Percentiles rank a stretch among this genome's conserved stretches.
Evolutionary conservation across 2,797 vertebrate species (phyloP).

Genomic region (Calcarius lapponicus): DNA sequence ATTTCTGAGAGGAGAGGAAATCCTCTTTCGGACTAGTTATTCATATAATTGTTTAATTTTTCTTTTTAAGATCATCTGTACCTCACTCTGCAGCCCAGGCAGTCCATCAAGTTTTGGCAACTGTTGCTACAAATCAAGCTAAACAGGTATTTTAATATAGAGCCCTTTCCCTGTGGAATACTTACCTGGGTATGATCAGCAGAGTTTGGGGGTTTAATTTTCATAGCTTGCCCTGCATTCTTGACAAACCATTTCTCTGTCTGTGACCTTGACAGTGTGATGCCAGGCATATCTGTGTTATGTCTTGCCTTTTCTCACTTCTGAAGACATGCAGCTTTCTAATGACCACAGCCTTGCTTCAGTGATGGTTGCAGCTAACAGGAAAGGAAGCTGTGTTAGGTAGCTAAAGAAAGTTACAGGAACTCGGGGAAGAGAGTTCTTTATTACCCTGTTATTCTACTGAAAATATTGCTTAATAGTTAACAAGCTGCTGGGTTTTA

Average conservation of each 20-base stretch:
- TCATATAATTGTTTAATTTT: not conserved
- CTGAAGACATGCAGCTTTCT: not conserved
- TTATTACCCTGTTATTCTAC: not conserved
- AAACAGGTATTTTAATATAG: slow-evolving; percentile 81
- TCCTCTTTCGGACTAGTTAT: not conserved
- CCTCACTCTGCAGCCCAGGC: slow-evolving; percentile 77
- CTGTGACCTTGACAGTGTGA: not conserved
- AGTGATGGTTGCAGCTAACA: not conserved
- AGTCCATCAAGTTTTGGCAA: slow-evolving; percentile 79
- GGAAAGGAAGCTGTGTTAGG: not conserved
- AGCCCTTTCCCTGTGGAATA: not conserved
- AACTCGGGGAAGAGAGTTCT: not conserved
- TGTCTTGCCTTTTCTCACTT: slow-evolving; percentile 14
- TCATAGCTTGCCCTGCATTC: not conserved
- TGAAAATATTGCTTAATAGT: not conserved
- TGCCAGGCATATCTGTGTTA: not conserved
- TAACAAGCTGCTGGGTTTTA: not conserved
- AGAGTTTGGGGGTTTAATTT: not conserved
- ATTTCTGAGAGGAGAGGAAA: not conserved
- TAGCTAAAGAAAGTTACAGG: not conserved
- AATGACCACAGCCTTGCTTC: not conserved
- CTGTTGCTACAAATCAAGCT: slow-evolving; percentile 81
- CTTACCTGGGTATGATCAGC: not conserved
- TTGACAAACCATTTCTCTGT: not conserved
- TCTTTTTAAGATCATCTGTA: slow-evolving; percentile 77